phyloP scores from a whole-genome alignment of 1,140 invertebrate species.

The Drosophila lini region DNA sequence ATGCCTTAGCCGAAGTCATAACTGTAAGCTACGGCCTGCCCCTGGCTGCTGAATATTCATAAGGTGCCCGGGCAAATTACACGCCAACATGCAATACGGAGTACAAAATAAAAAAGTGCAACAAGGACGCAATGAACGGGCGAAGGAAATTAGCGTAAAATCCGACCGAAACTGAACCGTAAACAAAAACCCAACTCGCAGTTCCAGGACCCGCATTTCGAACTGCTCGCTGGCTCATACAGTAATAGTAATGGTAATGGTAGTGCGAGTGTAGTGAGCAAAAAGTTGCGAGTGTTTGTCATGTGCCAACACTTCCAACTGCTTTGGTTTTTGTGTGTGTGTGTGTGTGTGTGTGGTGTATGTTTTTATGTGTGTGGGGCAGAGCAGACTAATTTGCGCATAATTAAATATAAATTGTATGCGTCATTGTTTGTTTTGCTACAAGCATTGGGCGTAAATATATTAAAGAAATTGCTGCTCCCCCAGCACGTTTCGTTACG shows the following conservation, averaged over 20 bases:
- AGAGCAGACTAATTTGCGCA: slow-evolving; percentile 75
- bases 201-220: slow-evolving; percentile 39
- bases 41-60: slow-evolving; percentile 46
- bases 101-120: slow-evolving; percentile 24
- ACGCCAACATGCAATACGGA: slow-evolving; percentile 36
- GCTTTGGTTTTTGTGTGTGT: slow-evolving; percentile 58
- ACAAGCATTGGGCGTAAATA: slow-evolving; percentile 82
- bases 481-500: slow-evolving; percentile 49
- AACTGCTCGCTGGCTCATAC: slow-evolving; percentile 6
- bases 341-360: not conserved
- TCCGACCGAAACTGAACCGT: slow-evolving; percentile 37
- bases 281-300: slow-evolving; percentile 82
- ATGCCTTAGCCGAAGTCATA: slow-evolving; percentile 26
- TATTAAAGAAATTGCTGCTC: slow-evolving; percentile 78
- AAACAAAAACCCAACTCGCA: slow-evolving; percentile 46
- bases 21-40: slow-evolving; percentile 36
- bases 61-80: slow-evolving; percentile 39
- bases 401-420: slow-evolving; percentile 83
- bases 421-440: slow-evolving; percentile 71
- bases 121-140: slow-evolving; percentile 35
- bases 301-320: slow-evolving; percentile 76
- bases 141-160: slow-evolving; percentile 51
- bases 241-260: slow-evolving; percentile 1
- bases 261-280: slow-evolving; percentile 35
- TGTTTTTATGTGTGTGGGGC: slow-evolving; percentile 2